These are phyloP conservation scores for Pelusios castaneus DNA, from an alignment of 2,113 vertebrate genomes.

Conservation along the genomic window DNA sequence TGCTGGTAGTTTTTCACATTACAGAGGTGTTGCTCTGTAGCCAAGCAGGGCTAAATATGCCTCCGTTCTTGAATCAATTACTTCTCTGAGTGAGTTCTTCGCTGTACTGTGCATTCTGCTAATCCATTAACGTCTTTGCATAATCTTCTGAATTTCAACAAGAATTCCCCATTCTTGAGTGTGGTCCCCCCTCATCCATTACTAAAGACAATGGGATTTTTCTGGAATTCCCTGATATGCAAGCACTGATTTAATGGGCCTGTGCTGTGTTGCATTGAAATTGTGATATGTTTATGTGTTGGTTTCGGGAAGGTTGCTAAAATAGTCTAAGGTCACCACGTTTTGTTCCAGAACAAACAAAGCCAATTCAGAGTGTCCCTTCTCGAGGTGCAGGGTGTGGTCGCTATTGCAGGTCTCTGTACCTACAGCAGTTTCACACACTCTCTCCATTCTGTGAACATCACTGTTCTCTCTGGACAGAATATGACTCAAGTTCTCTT, in stretches of 20 bases:
- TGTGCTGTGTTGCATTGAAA: neutral
- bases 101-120: fast-evolving
- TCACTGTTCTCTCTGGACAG: neutral
- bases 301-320: constrained; percentile 49
- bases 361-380: neutral
- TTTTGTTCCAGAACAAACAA: neutral
- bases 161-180: neutral
- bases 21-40: neutral
- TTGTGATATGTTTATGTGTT: neutral
- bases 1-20: neutral
- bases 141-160: neutral
- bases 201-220: fast-evolving
- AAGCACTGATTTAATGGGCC: neutral
- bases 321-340: constrained; percentile 44
- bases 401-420: neutral
- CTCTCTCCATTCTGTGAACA: neutral
- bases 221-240: neutral
- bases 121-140: neutral
- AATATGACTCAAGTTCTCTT: neutral
- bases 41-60: neutral
- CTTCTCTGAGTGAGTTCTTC: neutral
- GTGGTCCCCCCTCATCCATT: fast-evolving
- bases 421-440: fast-evolving
- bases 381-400: neutral
- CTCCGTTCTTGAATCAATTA: fast-evolving